Evolutionary conservation across 2,113 vertebrate species (phyloP).

Genomic region (Lycaon pictus): DNA sequence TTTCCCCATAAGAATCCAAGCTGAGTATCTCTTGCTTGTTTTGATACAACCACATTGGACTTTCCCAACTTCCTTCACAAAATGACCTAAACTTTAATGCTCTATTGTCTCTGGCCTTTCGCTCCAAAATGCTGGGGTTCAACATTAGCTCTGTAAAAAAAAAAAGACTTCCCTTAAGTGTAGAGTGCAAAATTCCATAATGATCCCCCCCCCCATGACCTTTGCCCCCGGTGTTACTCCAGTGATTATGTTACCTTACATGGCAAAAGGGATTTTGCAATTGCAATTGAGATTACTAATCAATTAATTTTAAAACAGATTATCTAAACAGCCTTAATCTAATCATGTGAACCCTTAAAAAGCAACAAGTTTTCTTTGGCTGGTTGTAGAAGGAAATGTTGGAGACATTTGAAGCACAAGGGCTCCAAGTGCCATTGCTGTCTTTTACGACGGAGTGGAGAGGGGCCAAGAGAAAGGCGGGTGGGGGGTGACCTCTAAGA

Average conservation of each 20-base stretch:
- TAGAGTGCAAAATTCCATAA: constrained; percentile 6
- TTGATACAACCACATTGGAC: not conserved
- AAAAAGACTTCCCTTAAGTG: not conserved
- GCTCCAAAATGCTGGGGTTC: not conserved
- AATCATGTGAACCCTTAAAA: not conserved
- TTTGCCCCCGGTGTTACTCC: not conserved
- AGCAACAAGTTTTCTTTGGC: not conserved
- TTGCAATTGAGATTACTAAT: not conserved
- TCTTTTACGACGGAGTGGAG: not conserved
- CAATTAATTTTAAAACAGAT: not conserved
- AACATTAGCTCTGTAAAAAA: not conserved
- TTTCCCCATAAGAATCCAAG: not conserved
- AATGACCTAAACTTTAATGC: not conserved
- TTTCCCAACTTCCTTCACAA: not conserved
- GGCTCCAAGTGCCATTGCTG: not conserved
- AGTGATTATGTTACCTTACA: not conserved
- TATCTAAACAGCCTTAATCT: not conserved
- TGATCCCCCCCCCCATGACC: too few species aligned
- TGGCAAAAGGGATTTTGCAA: not conserved
- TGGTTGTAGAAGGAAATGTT: not conserved
- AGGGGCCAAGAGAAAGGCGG: not conserved
- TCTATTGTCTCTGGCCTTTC: not conserved
- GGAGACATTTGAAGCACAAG: not conserved
- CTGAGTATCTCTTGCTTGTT: not conserved
- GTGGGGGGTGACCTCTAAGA: not conserved